Percentiles rank a stretch among this genome's conserved stretches.
Evolutionary conservation across 2,113 vertebrate species (phyloP).

Genomic region (Ptychochromis oligacanthus): DNA sequence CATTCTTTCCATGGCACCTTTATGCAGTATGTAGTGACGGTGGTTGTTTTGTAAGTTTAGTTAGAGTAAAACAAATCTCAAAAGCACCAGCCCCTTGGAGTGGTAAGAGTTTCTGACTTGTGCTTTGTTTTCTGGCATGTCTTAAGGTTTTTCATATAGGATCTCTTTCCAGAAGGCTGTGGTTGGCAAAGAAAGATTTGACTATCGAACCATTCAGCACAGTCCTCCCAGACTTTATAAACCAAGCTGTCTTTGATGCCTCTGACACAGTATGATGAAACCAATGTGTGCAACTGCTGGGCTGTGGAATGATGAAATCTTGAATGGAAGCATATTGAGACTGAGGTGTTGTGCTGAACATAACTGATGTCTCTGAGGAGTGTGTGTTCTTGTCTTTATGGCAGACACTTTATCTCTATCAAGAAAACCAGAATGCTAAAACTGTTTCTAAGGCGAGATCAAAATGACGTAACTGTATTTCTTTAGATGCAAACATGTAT

Average conservation of each 20-base stretch:
- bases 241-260: constrained; percentile 62
- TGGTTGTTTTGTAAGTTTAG: not conserved
- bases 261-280: constrained; percentile 61
- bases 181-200: constrained; percentile 4
- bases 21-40: not conserved
- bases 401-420: not conserved
- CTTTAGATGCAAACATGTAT: not conserved
- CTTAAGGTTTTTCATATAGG: not conserved
- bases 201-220: constrained; percentile 19
- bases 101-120: not conserved
- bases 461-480: not conserved
- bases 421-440: constrained; percentile 2
- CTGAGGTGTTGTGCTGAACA: constrained; percentile 14
- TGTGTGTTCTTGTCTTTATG: not conserved
- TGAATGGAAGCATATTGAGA: constrained; percentile 39
- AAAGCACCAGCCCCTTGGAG: not conserved
- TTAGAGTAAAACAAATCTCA: not conserved
- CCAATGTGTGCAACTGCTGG: constrained; percentile 8
- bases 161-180: not conserved
- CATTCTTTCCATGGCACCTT: not conserved
- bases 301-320: constrained; percentile 51
- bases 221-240: constrained; percentile 29
- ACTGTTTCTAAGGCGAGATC: not conserved
- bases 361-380: constrained; percentile 26
- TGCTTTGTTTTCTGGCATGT: constrained; percentile 15